Evolutionary conservation across 2,888 invertebrate species (phyloP), one percentile per base, ranked within the genome.

Genomic region (Entomobrya multifasciata): DNA sequence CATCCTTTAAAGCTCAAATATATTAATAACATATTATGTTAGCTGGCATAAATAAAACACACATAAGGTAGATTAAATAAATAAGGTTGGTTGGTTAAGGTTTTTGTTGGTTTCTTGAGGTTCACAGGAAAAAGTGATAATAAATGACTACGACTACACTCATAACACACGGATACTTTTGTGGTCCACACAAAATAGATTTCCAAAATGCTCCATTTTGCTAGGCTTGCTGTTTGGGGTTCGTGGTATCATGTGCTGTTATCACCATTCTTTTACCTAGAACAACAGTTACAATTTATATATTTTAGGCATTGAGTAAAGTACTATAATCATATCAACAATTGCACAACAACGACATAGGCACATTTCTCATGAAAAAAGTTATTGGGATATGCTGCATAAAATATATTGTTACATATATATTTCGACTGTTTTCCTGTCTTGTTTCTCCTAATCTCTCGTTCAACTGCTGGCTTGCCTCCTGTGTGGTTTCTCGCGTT

Each of bases 61-160:
- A 22, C 22, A 70, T 27, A 67, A 72, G 72, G 81, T 82, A 15
- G 76, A 67, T n/a, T n/a, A n/a, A n/a, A 78, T 78, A 76, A 4
- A 4, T 70, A 52, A 79, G 80, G 65, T 74, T 80, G 62, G 77
- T 25, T 36, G 36, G 36, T 36, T 36, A 77, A 30, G 49, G 44
- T 70, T 36, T 65, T 27, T 62, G 30, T 1, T 70, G 47, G 47
- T 70, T 36, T 70, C 47, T 70, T 70, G 70, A 82, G 57, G 74
- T 72, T 44, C 62, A 86, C 80, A 78, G 85, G 77, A 72, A 82
- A 52, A 85, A 52, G 72, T 55, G 87, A 87, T 87, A 87, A 87
- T 82, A 87, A 82, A 87, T 87, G 82, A 82, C 87, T 87, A 77
- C 67, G 20, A 47, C 22, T 44, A n/a, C 13, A 49, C 13, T 85